Evolutionary conservation across 2,113 vertebrate genomes (phyloP).

Genomic region (Gila orcuttii): DNA sequence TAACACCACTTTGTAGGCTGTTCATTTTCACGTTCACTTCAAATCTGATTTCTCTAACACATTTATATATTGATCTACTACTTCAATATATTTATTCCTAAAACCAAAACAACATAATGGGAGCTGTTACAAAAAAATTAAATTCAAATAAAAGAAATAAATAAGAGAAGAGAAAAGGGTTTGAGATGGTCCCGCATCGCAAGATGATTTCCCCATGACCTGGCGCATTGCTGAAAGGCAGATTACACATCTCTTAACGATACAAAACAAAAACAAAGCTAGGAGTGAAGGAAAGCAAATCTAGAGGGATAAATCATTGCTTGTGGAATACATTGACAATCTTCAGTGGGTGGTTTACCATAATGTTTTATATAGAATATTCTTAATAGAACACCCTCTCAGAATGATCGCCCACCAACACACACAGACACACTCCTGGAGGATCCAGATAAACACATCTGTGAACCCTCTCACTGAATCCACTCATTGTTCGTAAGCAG

Average conservation of each 20-base stretch:
- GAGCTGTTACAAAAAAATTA: not conserved
- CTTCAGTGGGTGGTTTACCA: slow-evolving; percentile 52
- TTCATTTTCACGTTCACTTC: not conserved
- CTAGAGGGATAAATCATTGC: slow-evolving; percentile 62
- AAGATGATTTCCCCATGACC: slow-evolving; percentile 41
- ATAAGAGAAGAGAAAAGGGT: not conserved
- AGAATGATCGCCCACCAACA: slow-evolving; percentile 38
- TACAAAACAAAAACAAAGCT: slow-evolving; percentile 3
- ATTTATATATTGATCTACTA: not conserved
- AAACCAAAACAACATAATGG: not conserved
- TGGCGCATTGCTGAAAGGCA: not conserved
- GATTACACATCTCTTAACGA: slow-evolving; percentile 8
- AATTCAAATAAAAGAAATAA: not conserved
- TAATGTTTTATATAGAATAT: slow-evolving; percentile 1
- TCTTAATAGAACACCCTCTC: slow-evolving; percentile 21
- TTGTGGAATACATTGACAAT: slow-evolving; percentile 53
- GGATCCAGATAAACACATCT: slow-evolving; percentile 34
- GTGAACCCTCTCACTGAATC: slow-evolving; percentile 24
- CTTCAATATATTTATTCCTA: not conserved
- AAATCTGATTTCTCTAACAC: not conserved
- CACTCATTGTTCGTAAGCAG: slow-evolving; percentile 30
- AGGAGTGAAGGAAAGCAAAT: slow-evolving; percentile 61
- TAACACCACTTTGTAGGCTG: not conserved
- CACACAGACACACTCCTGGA: slow-evolving; percentile 24
- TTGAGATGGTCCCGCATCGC: not conserved